A percentile compares a stretch with the other conserved stretches of the same genome.
These are phyloP conservation scores for Agrilus planipennis DNA, from an alignment of 1,140 invertebrate species.

Conservation along the genomic window DNA sequence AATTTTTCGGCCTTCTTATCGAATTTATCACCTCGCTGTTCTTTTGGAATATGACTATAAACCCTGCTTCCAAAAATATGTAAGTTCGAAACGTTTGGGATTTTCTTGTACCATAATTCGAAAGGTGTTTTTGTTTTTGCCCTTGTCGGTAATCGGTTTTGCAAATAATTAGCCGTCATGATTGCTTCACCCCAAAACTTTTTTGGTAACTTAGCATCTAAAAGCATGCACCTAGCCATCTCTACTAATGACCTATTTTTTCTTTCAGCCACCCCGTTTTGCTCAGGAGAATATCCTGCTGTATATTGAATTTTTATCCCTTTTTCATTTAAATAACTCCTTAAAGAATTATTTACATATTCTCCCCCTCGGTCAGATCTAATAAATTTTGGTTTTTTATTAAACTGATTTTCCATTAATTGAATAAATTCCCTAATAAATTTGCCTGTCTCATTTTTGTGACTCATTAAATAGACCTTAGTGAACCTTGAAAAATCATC, in stretches of 20 bases:
- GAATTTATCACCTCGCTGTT: not conserved
- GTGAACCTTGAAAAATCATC: slow-evolving; percentile 26
- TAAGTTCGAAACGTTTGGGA: not conserved
- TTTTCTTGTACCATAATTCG: not conserved
- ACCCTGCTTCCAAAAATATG: not conserved
- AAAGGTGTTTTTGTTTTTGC: not conserved
- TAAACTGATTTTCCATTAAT: slow-evolving; percentile 12
- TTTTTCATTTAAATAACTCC: not conserved
- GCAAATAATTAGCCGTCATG: not conserved
- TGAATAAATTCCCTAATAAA: not conserved
- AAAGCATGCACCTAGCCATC: not conserved
- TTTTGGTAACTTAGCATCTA: not conserved
- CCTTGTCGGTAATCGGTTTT: slow-evolving; percentile 1
- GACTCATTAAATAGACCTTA: slow-evolving; percentile 30
- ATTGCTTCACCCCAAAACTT: not conserved
- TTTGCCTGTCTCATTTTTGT: slow-evolving; percentile 23
- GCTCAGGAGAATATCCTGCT: not conserved
- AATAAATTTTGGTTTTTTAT: not conserved
- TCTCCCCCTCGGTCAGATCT: not conserved
- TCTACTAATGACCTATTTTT: not conserved
- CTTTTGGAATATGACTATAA: not conserved
- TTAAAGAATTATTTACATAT: not conserved
- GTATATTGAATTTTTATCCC: not conserved
- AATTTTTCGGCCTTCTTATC: not conserved
- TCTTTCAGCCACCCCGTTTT: slow-evolving; percentile 1